Conservation (phyloP, 2,797 vertebrate genomes). For the Buphagus erythrorhynchus region DNA sequence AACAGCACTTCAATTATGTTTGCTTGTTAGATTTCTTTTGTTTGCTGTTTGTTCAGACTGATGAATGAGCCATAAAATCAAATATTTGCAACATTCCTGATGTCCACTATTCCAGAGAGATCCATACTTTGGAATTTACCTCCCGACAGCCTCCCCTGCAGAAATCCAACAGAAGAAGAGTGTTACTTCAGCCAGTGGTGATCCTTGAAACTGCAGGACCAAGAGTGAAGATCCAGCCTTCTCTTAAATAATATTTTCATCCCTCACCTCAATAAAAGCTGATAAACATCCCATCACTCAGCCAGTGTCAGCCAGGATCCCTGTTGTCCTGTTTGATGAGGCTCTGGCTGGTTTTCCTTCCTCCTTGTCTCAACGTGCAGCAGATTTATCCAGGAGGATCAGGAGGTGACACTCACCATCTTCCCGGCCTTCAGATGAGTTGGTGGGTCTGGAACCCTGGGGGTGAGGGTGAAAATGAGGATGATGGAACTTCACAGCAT, state of each 20-base stretch:
- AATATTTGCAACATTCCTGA: accelerated
- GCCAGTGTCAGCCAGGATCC: neutral
- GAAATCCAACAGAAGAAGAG: neutral
- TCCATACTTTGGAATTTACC: neutral
- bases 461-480: neutral
- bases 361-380: accelerated
- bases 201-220: neutral
- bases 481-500: neutral
- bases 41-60: neutral
- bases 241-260: neutral
- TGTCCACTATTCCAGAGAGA: neutral
- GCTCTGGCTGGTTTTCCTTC: neutral
- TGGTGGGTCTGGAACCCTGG: neutral
- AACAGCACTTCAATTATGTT: neutral
- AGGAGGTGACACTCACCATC: neutral
- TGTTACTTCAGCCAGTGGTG: accelerated
- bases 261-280: neutral
- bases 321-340: neutral
- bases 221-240: neutral
- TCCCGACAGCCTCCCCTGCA: neutral
- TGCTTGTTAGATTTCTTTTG: neutral
- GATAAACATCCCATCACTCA: neutral
- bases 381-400: neutral
- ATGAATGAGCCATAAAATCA: neutral
- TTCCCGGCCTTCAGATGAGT: neutral